These are phyloP conservation scores for Parazoanthus darwini DNA, from an alignment of 92 coral and sea anemone species.

Conservation along the genomic window DNA sequence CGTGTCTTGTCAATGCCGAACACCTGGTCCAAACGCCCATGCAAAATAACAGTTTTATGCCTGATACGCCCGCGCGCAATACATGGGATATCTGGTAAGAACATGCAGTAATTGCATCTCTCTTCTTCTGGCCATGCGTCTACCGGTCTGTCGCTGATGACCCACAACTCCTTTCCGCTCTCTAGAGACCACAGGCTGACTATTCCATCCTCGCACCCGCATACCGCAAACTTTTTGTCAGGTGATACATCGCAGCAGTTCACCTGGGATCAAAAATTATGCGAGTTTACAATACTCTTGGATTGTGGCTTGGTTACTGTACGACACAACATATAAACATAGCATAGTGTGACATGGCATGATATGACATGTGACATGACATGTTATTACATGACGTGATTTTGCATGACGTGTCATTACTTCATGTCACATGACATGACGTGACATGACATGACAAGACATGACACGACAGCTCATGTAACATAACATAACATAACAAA, in stretches of 20 bases:
- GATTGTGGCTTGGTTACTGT: too few species aligned
- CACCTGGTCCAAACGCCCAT: slow-evolving; percentile 57
- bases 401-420: too few species aligned
- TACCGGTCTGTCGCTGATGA: slow-evolving; percentile 17
- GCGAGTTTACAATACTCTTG: not conserved
- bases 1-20: slow-evolving; percentile 23
- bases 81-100: slow-evolving; percentile 43
- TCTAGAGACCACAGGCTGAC: slow-evolving; percentile 60
- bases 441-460: too few species aligned
- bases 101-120: slow-evolving; percentile 56
- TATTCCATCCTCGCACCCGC: slow-evolving; percentile 56
- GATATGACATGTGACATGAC: too few species aligned
- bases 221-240: slow-evolving; percentile 44
- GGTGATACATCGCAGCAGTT: slow-evolving; percentile 57
- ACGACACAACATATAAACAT: too few species aligned
- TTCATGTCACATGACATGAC: too few species aligned
- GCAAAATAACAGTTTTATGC: slow-evolving; percentile 14
- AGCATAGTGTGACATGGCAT: too few species aligned
- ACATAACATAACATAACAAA: too few species aligned
- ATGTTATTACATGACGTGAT: too few species aligned
- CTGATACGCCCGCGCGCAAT: not conserved
- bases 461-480: too few species aligned
- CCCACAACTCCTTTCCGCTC: slow-evolving; percentile 61
- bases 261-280: slow-evolving; percentile 1
- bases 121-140: slow-evolving; percentile 60